phyloP scores from a whole-genome alignment of 2,113 vertebrate genomes.

The Paracanthobrama guichenoti region DNA sequence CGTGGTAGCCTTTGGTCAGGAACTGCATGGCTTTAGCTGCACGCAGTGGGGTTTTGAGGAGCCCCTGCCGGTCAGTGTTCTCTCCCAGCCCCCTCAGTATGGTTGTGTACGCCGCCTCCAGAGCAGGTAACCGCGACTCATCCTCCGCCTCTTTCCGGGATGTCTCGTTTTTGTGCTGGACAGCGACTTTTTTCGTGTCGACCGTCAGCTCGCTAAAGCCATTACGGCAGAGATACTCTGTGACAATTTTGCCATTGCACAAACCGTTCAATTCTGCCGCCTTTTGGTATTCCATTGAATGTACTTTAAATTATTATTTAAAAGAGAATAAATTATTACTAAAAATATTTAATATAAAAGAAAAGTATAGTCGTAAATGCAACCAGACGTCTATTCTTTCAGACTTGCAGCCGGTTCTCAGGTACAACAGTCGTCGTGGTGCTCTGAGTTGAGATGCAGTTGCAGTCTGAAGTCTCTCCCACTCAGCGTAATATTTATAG shows the following conservation, averaged over 20 bases:
- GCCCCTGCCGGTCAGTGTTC: conserved; percentile 76
- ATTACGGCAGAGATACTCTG: conserved; percentile 44
- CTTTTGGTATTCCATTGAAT: conserved; percentile 55
- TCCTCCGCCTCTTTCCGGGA: conserved; percentile 68
- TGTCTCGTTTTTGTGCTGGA: conserved; percentile 63
- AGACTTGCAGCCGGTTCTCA: not conserved
- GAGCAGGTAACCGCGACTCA: conserved; percentile 55
- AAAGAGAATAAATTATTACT: not conserved
- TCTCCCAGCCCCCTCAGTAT: conserved; percentile 80
- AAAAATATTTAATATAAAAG: not conserved
- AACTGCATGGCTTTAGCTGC: conserved; percentile 84
- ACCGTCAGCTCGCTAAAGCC: conserved; percentile 52
- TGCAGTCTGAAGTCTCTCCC: not conserved
- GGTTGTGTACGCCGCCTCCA: conserved; percentile 76
- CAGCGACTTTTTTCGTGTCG: conserved; percentile 62
- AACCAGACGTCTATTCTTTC: not conserved
- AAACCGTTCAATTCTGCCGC: conserved; percentile 62
- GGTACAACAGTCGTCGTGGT: not conserved
- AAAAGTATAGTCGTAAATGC: not conserved
- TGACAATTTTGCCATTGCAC: conserved; percentile 61
- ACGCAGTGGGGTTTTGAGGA: conserved; percentile 77
- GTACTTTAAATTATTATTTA: not conserved
- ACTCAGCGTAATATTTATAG: conserved; percentile 14
- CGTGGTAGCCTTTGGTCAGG: conserved; percentile 82
- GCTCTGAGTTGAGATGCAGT: not conserved